phyloP scores from a whole-genome alignment of 2,797 vertebrate species.

The Malacoctenus gilli region DNA sequence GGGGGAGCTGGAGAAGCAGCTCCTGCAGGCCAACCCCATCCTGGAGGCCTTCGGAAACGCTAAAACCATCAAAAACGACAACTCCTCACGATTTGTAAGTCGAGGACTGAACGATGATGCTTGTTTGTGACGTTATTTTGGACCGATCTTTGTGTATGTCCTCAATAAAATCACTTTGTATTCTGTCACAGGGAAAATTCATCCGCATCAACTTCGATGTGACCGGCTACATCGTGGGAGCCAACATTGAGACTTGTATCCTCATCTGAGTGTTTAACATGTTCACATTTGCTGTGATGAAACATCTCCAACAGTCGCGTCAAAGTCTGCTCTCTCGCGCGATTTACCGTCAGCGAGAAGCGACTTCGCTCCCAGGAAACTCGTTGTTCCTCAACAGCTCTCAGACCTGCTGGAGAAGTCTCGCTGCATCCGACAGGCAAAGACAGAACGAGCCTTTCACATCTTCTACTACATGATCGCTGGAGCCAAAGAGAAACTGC shows the following conservation, averaged over 20 bases:
- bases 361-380: too few species aligned
- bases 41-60: conserved; percentile 98
- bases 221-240: conserved; percentile 96
- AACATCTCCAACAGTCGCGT: neutral
- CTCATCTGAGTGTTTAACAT: conserved; percentile 55
- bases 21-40: conserved; percentile 97
- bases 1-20: conserved; percentile 98
- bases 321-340: too few species aligned
- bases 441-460: conserved; percentile 94
- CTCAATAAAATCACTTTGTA: too few species aligned
- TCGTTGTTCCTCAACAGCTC: conserved; percentile 68
- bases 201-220: conserved; percentile 99
- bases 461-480: conserved; percentile 97
- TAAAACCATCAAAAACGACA: conserved; percentile 99
- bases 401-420: conserved; percentile 97
- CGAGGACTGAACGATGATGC: neutral
- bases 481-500: conserved; percentile 86
- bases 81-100: conserved; percentile 97
- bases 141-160: too few species aligned
- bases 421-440: conserved; percentile 93
- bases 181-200: conserved; percentile 90
- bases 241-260: conserved; percentile 99
- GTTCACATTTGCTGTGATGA: conserved; percentile 1
- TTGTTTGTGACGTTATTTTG: too few species aligned
- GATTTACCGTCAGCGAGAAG: too few species aligned